Percentiles rank a stretch among this genome's conserved stretches.
Evolutionary conservation across 2,113 vertebrate genomes (phyloP).

Genomic region (Neolamprologus caudopunctatus): DNA sequence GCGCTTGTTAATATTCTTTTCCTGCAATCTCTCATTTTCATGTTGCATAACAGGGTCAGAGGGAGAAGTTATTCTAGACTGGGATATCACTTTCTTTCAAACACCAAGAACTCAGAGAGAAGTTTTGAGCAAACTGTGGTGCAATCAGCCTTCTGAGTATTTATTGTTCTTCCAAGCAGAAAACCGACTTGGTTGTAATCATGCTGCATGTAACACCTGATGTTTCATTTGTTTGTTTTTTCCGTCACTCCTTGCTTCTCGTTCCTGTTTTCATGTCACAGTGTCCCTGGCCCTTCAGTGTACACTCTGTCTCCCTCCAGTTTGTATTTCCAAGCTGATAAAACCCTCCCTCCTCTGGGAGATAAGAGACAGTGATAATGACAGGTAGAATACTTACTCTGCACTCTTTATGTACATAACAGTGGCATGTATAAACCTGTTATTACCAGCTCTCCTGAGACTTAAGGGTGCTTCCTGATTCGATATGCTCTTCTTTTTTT

Average conservation of each 20-base stretch:
- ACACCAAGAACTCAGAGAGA: not conserved
- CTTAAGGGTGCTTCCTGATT: constrained; percentile 11
- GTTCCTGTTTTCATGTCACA: constrained; percentile 41
- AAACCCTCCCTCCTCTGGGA: constrained; percentile 33
- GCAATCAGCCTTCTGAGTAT: not conserved
- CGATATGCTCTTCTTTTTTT: not conserved
- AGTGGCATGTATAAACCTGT: not conserved
- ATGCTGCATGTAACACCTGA: not conserved
- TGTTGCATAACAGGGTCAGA: constrained; percentile 25
- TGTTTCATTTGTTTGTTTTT: constrained; percentile 16
- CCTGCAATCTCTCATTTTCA: not conserved
- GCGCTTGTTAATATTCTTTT: constrained; percentile 4
- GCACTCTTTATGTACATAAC: not conserved
- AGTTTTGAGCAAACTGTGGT: not conserved
- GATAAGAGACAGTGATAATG: constrained; percentile 53
- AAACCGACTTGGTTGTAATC: not conserved
- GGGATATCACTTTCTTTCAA: not conserved
- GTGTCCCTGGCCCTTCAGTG: constrained; percentile 22
- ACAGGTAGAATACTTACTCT: constrained; percentile 17
- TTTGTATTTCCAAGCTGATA: constrained; percentile 50
- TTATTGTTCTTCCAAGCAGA: not conserved
- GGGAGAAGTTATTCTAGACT: not conserved
- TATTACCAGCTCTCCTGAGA: not conserved
- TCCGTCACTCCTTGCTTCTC: not conserved
- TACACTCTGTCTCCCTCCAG: constrained; percentile 7